Evolutionary conservation across 2,113 vertebrate genomes (phyloP).

Genomic region (Agelaius phoeniceus): DNA sequence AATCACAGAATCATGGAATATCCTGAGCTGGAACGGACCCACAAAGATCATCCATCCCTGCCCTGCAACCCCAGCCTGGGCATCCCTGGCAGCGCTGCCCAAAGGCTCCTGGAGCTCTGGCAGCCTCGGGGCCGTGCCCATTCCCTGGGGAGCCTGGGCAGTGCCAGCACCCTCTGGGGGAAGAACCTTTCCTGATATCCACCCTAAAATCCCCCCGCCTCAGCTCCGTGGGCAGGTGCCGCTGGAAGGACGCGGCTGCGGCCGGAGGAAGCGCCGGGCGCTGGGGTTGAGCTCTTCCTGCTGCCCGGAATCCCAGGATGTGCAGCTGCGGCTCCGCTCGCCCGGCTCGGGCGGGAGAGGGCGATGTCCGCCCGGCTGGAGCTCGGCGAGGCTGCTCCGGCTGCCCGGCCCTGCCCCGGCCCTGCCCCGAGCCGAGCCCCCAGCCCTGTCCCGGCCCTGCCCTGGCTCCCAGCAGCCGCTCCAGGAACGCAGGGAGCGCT

Average conservation of each 20-base stretch:
- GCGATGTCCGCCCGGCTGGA: neutral
- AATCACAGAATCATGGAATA: neutral
- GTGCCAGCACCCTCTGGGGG: neutral
- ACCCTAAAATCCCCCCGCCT: accelerated
- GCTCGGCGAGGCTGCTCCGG: neutral
- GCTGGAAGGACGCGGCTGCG: neutral
- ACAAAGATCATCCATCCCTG: neutral
- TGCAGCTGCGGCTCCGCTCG: neutral
- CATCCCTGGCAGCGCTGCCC: neutral
- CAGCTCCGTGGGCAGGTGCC: neutral
- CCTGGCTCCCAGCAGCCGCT: neutral
- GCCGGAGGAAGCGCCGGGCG: neutral
- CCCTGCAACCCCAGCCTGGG: neutral
- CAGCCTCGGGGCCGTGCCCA: neutral
- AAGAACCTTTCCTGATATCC: neutral
- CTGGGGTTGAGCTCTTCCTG: neutral
- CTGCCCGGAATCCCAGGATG: neutral
- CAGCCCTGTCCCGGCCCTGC: too few species aligned
- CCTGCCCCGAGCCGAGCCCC: neutral
- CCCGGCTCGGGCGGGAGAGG: conserved; percentile 2
- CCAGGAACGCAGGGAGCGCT: accelerated
- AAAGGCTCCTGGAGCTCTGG: neutral
- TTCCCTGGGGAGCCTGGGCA: neutral
- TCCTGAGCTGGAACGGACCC: neutral
- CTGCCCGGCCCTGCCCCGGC: neutral